Conservation (phyloP, 2,888 invertebrate genomes). For the Piscicola geometra region DNA sequence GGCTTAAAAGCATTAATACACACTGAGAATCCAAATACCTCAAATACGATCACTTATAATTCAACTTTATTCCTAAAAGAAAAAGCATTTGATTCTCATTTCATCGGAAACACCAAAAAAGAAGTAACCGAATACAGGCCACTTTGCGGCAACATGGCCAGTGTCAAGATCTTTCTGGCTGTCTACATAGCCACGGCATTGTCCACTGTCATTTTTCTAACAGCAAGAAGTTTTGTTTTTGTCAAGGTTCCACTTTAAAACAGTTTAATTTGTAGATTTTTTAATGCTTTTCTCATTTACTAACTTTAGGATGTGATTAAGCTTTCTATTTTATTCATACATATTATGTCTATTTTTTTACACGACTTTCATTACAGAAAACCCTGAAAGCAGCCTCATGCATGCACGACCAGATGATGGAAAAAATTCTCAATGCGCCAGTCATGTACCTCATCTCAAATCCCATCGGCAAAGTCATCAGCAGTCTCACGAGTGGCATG, state of each 20-base stretch:
- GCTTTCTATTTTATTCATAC: too few species aligned
- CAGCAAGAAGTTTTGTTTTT: conserved; percentile 61
- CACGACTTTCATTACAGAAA: conserved; percentile 45
- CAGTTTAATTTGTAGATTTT: background rate
- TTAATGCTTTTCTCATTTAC: too few species aligned
- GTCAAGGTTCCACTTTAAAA: conserved; percentile 59
- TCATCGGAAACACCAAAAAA: too few species aligned
- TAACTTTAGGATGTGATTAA: too few species aligned
- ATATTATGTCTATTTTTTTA: background rate
- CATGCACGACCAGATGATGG: conserved; percentile 60
- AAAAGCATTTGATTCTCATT: too few species aligned
- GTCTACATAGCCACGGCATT: conserved; percentile 61
- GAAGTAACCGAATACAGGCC: too few species aligned
- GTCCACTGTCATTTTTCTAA: conserved; percentile 59
- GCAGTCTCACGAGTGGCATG: conserved; percentile 53
- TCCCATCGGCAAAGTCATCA: conserved; percentile 52
- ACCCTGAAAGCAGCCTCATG: conserved; percentile 60
- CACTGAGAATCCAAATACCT: too few species aligned
- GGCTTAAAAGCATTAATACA: too few species aligned
- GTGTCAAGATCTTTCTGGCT: conserved; percentile 56
- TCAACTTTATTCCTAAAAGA: too few species aligned
- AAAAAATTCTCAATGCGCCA: conserved; percentile 50
- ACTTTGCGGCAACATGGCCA: too few species aligned
- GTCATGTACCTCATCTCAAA: conserved; percentile 54
- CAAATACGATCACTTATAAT: too few species aligned